phyloP scores from a whole-genome alignment of 2,113 vertebrate species.

The Cathartes aura region DNA sequence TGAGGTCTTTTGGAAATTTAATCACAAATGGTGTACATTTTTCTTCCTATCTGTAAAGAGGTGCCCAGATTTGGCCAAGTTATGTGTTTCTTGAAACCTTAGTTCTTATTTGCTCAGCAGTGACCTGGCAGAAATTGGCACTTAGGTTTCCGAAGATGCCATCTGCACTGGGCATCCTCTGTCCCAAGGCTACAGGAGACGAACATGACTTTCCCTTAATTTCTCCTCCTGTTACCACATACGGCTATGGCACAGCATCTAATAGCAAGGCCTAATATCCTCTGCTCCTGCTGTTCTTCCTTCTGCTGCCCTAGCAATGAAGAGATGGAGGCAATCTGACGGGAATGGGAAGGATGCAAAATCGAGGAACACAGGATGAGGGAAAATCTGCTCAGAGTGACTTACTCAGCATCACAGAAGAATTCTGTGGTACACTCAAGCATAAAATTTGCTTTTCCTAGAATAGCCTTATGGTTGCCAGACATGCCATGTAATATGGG shows the following conservation, averaged over 20 bases:
- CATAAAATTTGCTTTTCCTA: constrained; percentile 49
- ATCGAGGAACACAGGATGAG: constrained; percentile 29
- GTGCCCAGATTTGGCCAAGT: background rate
- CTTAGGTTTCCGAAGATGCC: background rate
- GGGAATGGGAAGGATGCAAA: constrained; percentile 19
- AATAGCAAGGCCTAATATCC: constrained; percentile 57
- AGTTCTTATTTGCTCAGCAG: constrained; percentile 27
- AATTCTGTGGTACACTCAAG: background rate
- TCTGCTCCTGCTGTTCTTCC: constrained; percentile 57
- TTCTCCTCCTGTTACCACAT: constrained; percentile 23
- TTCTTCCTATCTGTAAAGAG: background rate
- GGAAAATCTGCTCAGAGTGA: background rate
- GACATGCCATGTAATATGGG: background rate
- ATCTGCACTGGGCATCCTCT: constrained; percentile 59
- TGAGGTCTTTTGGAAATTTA: background rate
- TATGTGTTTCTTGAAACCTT: background rate
- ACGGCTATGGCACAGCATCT: constrained; percentile 14
- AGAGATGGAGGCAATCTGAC: background rate
- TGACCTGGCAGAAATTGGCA: constrained; percentile 5
- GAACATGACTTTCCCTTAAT: constrained; percentile 18
- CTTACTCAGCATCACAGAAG: background rate
- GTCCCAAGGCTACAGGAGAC: constrained; percentile 17
- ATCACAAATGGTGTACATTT: background rate
- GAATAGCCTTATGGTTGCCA: background rate
- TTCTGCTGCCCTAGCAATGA: constrained; percentile 40